phyloP scores from a whole-genome alignment of 35 echinoderm and acorn worm genomes.

The Lytechinus variegatus region DNA sequence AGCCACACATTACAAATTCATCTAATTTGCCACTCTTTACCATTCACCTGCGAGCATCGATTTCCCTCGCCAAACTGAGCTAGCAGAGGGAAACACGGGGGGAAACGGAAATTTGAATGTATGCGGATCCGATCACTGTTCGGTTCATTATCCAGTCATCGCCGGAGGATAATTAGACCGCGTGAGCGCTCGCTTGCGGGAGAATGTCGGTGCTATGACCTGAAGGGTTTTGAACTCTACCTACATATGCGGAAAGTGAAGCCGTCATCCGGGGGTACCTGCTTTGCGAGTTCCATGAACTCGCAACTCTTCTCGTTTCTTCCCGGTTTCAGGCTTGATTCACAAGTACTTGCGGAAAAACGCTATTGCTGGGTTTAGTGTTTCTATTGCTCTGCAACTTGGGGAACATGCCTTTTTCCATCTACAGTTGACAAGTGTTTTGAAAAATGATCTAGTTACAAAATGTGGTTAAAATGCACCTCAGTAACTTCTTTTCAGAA shows the following conservation, averaged over 20 bases:
- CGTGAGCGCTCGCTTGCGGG: background rate
- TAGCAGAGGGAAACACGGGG: background rate
- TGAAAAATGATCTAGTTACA: background rate
- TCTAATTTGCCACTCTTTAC: slow-evolving; percentile 16
- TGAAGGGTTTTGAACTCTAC: slow-evolving; percentile 39
- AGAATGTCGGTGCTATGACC: slow-evolving; percentile 5
- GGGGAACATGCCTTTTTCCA: background rate
- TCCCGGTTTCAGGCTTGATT: background rate
- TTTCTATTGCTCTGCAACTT: background rate
- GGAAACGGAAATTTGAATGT: slow-evolving; percentile 11
- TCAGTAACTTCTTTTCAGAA: background rate
- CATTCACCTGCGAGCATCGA: background rate
- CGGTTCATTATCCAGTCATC: slow-evolving; percentile 18
- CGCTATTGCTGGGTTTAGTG: background rate
- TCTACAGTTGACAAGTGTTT: background rate
- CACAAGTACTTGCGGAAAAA: background rate
- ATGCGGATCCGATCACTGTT: slow-evolving; percentile 30
- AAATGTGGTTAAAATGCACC: background rate
- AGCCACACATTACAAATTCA: slow-evolving; percentile 29
- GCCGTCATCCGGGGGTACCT: background rate
- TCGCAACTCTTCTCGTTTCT: background rate
- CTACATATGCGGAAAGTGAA: slow-evolving; percentile 34
- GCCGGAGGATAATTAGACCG: background rate
- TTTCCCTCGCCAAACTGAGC: background rate
- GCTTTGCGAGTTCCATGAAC: background rate